These are phyloP conservation scores for Eristalis tenax DNA, from an alignment of 2,888 invertebrate species.

Conservation along the genomic window DNA sequence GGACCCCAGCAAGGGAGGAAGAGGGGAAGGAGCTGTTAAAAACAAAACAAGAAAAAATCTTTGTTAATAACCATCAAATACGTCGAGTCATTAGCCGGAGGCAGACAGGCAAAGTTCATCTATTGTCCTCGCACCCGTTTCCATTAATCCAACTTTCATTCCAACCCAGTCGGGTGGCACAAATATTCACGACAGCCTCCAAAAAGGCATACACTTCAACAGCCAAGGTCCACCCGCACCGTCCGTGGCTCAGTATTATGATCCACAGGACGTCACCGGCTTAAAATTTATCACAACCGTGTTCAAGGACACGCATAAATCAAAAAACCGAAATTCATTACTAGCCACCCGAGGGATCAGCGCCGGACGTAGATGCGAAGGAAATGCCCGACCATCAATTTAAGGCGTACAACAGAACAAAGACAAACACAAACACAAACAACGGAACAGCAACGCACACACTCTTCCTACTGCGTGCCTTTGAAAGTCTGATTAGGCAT, in stretches of 20 bases:
- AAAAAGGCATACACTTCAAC: not conserved
- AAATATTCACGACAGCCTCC: not conserved
- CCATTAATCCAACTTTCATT: not conserved
- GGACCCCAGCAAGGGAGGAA: not conserved
- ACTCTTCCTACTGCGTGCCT: not conserved
- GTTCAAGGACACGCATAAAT: conserved; percentile 32
- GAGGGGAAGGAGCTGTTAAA: not conserved
- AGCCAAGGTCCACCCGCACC: not conserved
- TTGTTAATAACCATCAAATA: not conserved
- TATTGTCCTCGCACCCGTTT: not conserved
- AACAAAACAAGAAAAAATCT: not conserved
- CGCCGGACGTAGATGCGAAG: not conserved
- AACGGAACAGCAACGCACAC: not conserved
- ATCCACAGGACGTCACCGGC: conserved; percentile 1
- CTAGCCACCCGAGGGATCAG: not conserved
- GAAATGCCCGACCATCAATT: conserved; percentile 24
- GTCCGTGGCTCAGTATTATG: not conserved
- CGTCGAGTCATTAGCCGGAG: not conserved
- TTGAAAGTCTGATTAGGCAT: conserved; percentile 32
- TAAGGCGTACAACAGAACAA: not conserved
- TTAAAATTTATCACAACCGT: conserved; percentile 30
- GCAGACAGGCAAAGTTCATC: not conserved
- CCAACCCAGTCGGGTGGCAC: not conserved
- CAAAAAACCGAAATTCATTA: conserved; percentile 43
- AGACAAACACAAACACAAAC: not conserved